Conservation (phyloP, 2,797 vertebrate species). For the Halcyon leucocephala region DNA sequence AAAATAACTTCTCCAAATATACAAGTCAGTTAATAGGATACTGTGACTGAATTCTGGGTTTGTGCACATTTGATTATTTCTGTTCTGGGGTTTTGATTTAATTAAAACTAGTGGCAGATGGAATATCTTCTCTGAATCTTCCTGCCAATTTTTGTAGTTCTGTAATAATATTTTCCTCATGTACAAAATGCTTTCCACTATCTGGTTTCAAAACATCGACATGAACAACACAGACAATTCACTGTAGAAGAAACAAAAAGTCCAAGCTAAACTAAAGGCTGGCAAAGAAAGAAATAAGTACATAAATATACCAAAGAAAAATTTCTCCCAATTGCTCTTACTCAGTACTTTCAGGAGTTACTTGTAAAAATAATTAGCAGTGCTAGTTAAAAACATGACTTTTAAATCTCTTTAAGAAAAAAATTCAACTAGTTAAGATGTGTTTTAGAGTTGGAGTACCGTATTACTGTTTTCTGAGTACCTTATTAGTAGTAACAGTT, state of each 20-base stretch:
- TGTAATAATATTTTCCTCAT: conserved; percentile 5
- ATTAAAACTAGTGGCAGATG: conserved; percentile 39
- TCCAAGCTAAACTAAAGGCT: not conserved
- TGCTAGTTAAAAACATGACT: not conserved
- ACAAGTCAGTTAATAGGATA: not conserved
- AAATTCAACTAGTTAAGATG: not conserved
- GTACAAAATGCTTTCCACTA: not conserved
- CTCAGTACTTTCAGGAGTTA: not conserved
- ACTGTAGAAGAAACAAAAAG: not conserved
- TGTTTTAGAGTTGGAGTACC: not conserved
- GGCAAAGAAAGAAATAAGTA: not conserved
- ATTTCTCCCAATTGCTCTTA: not conserved
- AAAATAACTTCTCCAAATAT: not conserved
- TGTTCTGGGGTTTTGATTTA: conserved; percentile 21
- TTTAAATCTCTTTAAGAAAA: not conserved
- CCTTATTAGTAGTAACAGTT: not conserved
- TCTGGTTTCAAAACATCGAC: not conserved
- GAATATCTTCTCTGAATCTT: conserved; percentile 10
- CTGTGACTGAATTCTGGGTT: not conserved
- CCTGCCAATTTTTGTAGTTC: conserved; percentile 12
- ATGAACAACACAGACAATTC: not conserved
- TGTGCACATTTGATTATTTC: not conserved
- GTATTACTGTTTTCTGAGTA: not conserved
- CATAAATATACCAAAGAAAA: not conserved
- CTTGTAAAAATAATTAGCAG: not conserved